Evolutionary conservation across 23 tunicate genomes (phyloP), one percentile per base, ranked within the genome.

Genomic region (Styela clava): DNA sequence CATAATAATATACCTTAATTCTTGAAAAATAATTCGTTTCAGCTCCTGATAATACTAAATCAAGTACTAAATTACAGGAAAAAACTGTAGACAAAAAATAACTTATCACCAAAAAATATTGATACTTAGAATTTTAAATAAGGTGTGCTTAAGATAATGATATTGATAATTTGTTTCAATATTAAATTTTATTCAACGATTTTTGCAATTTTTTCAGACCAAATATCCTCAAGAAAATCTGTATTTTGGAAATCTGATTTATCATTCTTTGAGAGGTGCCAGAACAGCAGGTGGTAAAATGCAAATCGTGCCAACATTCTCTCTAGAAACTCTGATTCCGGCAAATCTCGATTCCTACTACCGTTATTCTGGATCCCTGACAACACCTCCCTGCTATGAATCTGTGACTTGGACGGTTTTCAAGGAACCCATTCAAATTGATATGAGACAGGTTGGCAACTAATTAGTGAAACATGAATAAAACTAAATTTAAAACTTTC

Each of bases 301-400:
- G 20, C n/a, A 36, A n/a, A 1, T 71, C 2, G 69, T n/a, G 0
- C n/a, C 34, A 23, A 69, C 86, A 21, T 74, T 83, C 34, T 2
- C 86, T 20, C 16, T 83, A 20, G 62, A 36, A 3, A 52, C 32
- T 7, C 25, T 83, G 19, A 36, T 83, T 21, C 86, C 86, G 7
- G 25, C 68, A 22, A 21, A 28, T 61, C 63, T 83, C 52, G n/a
- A 22, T 29, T 16, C 16, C 16, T 83, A 83, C 63, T 83, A 83
- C 52, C 82, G 91, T 22, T 91, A 91, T 79, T 44, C 36, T 70
- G 97, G 97, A 31, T 91, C 97, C 22, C 97, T 91, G 9, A 91
- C 97, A 1, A 86, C 91, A 2, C 97, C 97, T 16, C 79, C 83
- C 18, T 91, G 97, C 56, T 82, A 32, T 18, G 88, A 91, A 32